Base-by-base conservation (phyloP, 2,113 vertebrate genomes). In the Sapayoa aenigma region DNA sequence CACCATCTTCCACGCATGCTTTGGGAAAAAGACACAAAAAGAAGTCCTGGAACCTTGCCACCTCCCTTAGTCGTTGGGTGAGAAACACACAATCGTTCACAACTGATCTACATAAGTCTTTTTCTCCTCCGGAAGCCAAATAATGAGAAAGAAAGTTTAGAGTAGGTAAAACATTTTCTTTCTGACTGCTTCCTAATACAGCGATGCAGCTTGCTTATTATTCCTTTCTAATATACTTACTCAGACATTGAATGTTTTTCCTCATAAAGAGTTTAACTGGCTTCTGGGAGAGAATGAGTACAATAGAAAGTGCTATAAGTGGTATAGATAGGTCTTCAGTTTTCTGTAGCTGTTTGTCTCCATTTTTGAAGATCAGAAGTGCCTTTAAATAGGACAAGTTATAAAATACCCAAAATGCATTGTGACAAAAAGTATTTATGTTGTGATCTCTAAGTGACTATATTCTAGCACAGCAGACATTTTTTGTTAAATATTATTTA, bases 31-130 rank as follows among this genome's bases (percentile, higher is more conserved):
- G 17, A 11, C 21, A 18, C 1, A 1, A 25, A 33, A 50, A 56
- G 23, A 39, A 47, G 11, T 30, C 5, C 44, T 60, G 23, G 20
- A 84, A 65, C 30, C 7, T 52, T 50, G 28, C 4, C 7, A 50
- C 5, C 21, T 81, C 50, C 31, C 30, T 25, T 66, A 75, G 33
- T 2, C 24, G 7, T 37, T 44, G 27, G 2, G 3, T 69, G 39
- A 33, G 19, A 52, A 41, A 80, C 14, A 14, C 1, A 2, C 9
- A 39, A 7, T 18, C 1, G 0, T 62, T 83, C 58, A 88, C n/a
- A 81, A 12, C 28, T n/a, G 22, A 14, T 53, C 50, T 56, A 22
- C 14, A 12, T 56, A 24, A 56, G 2, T 2, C 2, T 22, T 7
- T 55, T 75, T 33, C 21, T 59, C 7, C 13, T 56, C 53, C 12